phyloP scores from a whole-genome alignment of 2,888 invertebrate genomes.

The Harpalus rubripes region DNA sequence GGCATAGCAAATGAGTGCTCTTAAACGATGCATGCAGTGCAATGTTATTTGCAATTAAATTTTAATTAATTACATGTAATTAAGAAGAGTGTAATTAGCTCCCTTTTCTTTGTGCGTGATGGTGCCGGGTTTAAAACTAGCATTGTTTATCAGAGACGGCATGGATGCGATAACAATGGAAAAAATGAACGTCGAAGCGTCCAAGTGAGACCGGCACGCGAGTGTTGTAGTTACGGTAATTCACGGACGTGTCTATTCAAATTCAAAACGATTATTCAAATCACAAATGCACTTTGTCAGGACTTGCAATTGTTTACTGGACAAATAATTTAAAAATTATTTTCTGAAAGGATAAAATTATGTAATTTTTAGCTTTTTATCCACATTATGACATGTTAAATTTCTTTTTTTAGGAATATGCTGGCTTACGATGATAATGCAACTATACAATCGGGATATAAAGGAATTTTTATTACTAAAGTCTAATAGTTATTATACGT shows the following conservation, averaged over 20 bases:
- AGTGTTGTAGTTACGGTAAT: not conserved
- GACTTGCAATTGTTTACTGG: constrained; percentile 16
- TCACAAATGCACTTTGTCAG: constrained; percentile 35
- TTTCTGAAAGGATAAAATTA: too few relatives aligned
- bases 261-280: constrained; percentile 34
- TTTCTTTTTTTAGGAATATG: too few relatives aligned
- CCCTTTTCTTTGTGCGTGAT: constrained; percentile 6
- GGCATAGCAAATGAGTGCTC: not conserved
- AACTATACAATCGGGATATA: too few relatives aligned
- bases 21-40: constrained; percentile 28
- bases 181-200: constrained; percentile 31
- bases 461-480: too few relatives aligned
- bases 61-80: constrained; percentile 48
- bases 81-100: constrained; percentile 47
- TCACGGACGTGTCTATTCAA: constrained; percentile 39
- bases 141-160: constrained; percentile 52
- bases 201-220: constrained; percentile 38
- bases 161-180: constrained; percentile 44
- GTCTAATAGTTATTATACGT: too few relatives aligned
- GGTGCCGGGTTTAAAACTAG: constrained; percentile 24
- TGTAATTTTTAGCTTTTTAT: too few relatives aligned
- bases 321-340: not conserved
- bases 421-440: too few relatives aligned
- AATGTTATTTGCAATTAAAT: constrained; percentile 30
- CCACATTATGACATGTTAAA: too few relatives aligned